Conservation (phyloP, 2,888 invertebrate genomes). For the Dolichopus griseipennis region DNA sequence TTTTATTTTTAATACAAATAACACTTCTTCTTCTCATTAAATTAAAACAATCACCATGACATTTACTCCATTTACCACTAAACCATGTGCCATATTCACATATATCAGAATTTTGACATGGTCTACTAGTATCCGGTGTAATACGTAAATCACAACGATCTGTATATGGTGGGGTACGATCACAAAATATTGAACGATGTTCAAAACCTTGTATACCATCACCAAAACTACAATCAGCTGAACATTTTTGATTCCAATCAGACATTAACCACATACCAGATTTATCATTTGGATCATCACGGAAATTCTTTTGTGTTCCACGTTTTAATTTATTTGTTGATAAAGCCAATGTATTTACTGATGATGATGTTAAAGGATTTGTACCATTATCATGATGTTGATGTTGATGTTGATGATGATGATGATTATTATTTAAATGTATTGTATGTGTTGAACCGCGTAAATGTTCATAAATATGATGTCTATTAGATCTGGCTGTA, state of each 20-base stretch:
- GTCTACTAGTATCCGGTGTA: constrained; percentile 52
- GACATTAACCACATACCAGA: constrained; percentile 35
- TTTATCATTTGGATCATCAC: constrained; percentile 28
- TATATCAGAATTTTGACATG: constrained; percentile 55
- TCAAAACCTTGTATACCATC: constrained; percentile 51
- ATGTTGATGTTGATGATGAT: constrained; percentile 11
- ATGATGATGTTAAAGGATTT: background rate
- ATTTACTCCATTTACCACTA: constrained; percentile 58
- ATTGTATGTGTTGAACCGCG: background rate
- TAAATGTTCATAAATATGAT: constrained; percentile 11
- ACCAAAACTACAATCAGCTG: constrained; percentile 63
- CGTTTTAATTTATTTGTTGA: constrained; percentile 21
- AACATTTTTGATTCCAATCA: constrained; percentile 48
- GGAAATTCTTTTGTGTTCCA: constrained; percentile 25
- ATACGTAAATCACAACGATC: constrained; percentile 50
- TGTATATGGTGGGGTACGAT: constrained; percentile 50
- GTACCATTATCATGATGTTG: constrained; percentile 11
- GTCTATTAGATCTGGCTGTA: constrained; percentile 23
- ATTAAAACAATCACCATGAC: constrained; percentile 36
- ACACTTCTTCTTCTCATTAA: constrained; percentile 29
- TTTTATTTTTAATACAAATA: constrained; percentile 29
- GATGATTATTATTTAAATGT: background rate
- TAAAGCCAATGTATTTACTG: constrained; percentile 16
- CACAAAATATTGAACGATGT: constrained; percentile 60
- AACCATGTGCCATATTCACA: constrained; percentile 71